These are phyloP conservation scores for Crocuta crocuta DNA, from an alignment of 2,113 vertebrate genomes.

Conservation along the genomic window DNA sequence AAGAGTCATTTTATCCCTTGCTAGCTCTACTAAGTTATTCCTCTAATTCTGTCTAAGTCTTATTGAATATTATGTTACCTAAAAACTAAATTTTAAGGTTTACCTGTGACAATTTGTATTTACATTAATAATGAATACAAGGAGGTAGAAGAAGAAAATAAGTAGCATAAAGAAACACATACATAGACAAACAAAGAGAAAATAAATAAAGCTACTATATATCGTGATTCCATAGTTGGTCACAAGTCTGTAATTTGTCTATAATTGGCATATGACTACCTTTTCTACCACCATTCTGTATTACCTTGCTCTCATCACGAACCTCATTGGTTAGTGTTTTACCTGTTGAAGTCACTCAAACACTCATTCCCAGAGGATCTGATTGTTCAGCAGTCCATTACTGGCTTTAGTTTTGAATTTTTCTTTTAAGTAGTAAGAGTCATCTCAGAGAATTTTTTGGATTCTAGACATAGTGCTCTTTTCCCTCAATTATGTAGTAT, in stretches of 20 bases:
- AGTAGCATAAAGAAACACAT: not conserved
- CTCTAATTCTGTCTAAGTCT: not conserved
- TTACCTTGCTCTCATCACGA: not conserved
- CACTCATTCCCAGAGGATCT: not conserved
- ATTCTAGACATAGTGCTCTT: not conserved
- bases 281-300: not conserved
- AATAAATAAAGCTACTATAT: not conserved
- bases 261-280: not conserved
- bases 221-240: not conserved
- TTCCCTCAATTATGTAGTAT: not conserved
- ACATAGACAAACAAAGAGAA: not conserved
- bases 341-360: not conserved
- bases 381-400: not conserved
- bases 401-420: not conserved
- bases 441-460: not conserved
- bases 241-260: not conserved
- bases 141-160: not conserved
- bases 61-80: not conserved
- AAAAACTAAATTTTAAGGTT: not conserved
- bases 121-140: not conserved
- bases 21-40: not conserved
- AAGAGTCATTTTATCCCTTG: not conserved
- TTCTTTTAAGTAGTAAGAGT: not conserved
- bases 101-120: not conserved
- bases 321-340: not conserved